Base-by-base conservation (phyloP, 2,113 vertebrate genomes). In the Peromyscus polionotus region DNA sequence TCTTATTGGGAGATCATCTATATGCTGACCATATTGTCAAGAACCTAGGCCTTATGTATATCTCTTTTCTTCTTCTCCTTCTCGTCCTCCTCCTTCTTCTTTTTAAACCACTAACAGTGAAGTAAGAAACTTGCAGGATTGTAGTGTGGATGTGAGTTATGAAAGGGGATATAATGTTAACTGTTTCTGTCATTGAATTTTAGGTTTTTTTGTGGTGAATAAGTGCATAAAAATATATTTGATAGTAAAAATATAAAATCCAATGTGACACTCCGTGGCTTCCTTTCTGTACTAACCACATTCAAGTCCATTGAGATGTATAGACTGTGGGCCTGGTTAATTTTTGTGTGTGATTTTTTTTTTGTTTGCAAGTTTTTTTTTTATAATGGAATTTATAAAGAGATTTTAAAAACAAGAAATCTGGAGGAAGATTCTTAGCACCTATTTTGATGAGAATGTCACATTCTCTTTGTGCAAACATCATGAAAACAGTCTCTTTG, bases 391-490 rank as follows among this genome's bases (percentile, higher is more conserved):
- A 33, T 70, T 72, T 72, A 72, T 39, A 72, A 72, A 72, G n/a
- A 72, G 36, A 39, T 39, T 72, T 72, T 20, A 39, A 39, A 39
- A n/a, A 72, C 36, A n/a, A n/a, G 17, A 39, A 72, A 20, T 72
- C 36, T 72, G 19, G 39, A 57, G 59, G 12, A 72, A 63, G 42
- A 19, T 39, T 93, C 22, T n/a, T 73, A 11, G 51, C 3, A 57
- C 90, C 39, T 75, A 7, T 85, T 89, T 68, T 51, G 31, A 77
- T 73, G 54, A 95, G 73, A 89, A 77, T 93, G 20, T 79, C 33
- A 76, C 16, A 75, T 88, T 96, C 45, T 83, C 65, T 57, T 51
- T 80, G 39, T 39, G 59, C 75, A 77, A 94, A 5, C 45, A 31
- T 9, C 31, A n/a, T 72, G 63, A 61, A 94, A 84, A 91, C 13